Conservation (phyloP, 2,888 invertebrate species). For the Sphaeridia pumilis region DNA sequence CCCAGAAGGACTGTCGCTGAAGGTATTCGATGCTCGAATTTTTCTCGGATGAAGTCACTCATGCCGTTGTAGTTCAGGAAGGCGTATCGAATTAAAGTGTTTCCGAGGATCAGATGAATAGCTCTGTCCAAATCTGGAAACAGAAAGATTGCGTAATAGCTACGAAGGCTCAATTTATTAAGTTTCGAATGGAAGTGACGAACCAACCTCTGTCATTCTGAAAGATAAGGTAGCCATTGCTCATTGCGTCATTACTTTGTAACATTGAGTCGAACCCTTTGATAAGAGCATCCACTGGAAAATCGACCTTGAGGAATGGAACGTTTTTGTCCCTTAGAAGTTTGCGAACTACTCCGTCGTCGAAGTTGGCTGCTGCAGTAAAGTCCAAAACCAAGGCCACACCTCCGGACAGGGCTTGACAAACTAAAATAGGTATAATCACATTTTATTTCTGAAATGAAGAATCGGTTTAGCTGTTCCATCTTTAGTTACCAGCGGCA, state of each 20-base stretch:
- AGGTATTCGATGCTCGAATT: constrained; percentile 34
- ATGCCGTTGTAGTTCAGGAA: constrained; percentile 28
- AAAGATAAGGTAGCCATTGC: constrained; percentile 35
- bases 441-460: not conserved
- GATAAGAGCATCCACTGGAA: constrained; percentile 29
- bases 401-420: constrained; percentile 46
- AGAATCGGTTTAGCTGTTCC: no score
- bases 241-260: constrained; percentile 24
- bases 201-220: constrained; percentile 24
- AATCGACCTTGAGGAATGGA: constrained; percentile 30
- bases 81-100: constrained; percentile 33
- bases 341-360: constrained; percentile 19
- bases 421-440: constrained; percentile 43
- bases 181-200: not conserved
- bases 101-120: constrained; percentile 30
- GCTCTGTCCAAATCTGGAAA: constrained; percentile 28
- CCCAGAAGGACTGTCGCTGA: constrained; percentile 31
- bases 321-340: constrained; percentile 27
- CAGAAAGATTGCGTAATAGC: not conserved
- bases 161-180: not conserved
- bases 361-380: constrained; percentile 39
- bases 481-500: constrained; percentile 22
- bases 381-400: constrained; percentile 53
- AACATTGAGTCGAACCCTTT: constrained; percentile 29
- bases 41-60: constrained; percentile 27